Percentiles rank a stretch among this genome's conserved stretches.
Conservation (phyloP, 2,888 invertebrate genomes). For the Nomada fabriciana region DNA sequence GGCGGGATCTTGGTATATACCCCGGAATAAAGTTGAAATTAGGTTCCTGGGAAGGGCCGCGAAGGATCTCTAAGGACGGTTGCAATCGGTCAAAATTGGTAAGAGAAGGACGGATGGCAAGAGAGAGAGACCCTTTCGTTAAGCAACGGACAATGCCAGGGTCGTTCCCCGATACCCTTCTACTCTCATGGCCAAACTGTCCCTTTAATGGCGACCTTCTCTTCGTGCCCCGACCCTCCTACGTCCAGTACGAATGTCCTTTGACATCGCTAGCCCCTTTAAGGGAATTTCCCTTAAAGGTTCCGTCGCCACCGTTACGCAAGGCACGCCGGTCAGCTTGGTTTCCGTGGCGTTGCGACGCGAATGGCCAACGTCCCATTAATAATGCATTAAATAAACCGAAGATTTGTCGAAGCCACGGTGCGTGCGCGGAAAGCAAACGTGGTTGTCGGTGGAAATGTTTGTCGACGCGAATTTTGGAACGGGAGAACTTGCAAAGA, state of each 20-base stretch:
- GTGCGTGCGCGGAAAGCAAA: conserved; percentile 13
- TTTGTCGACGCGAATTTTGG: not conserved
- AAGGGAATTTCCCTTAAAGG: conserved; percentile 68
- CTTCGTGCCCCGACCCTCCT: conserved; percentile 13
- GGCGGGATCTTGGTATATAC: conserved; percentile 24
- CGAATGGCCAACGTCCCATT: conserved; percentile 39
- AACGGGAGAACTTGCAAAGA: not conserved
- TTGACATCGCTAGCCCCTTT: conserved; percentile 54
- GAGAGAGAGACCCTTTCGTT: conserved; percentile 62
- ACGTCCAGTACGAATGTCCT: conserved; percentile 39
- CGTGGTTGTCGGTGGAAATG: not conserved
- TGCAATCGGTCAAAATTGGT: conserved; percentile 55
- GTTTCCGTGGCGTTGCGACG: conserved; percentile 33
- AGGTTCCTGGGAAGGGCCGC: conserved; percentile 24
- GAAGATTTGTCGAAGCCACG: conserved; percentile 36
- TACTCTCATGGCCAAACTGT: conserved; percentile 74
- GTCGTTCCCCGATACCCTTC: conserved; percentile 45
- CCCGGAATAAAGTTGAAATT: conserved; percentile 64
- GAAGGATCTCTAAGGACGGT: conserved; percentile 40
- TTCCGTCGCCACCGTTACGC: conserved; percentile 52
- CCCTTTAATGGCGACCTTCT: conserved; percentile 69
- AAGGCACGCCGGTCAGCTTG: conserved; percentile 55
- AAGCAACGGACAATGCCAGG: conserved; percentile 67
- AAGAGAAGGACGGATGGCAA: not conserved
- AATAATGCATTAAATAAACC: conserved; percentile 51